Evolutionary conservation across 1,140 invertebrate species (phyloP).

Genomic region (Pissodes strobi): DNA sequence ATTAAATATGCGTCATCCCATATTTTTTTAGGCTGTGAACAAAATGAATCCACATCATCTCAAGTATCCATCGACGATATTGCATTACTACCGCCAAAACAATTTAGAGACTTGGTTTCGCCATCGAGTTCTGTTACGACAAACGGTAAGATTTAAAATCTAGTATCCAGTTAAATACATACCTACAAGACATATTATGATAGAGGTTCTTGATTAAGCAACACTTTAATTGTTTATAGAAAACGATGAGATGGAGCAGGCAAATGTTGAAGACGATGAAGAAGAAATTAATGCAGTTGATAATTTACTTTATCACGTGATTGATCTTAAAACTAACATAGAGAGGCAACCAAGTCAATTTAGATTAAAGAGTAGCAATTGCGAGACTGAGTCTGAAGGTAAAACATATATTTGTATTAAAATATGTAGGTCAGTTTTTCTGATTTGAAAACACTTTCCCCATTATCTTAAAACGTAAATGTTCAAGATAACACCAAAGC

Average conservation of each 20-base stretch:
- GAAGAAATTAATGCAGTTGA: conserved; percentile 63
- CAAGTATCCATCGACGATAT: conserved; percentile 64
- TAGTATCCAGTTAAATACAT: too few species aligned
- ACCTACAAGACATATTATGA: too few species aligned
- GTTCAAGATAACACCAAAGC: too few species aligned
- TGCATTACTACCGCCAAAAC: conserved; percentile 76
- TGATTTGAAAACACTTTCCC: too few species aligned
- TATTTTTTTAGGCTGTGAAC: conserved; percentile 46
- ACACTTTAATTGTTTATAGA: too few species aligned
- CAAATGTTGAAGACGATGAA: conserved; percentile 15
- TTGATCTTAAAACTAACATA: conserved; percentile 39
- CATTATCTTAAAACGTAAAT: too few species aligned
- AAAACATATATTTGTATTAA: neutral
- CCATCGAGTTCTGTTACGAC: conserved; percentile 40
- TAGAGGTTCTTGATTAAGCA: too few species aligned
- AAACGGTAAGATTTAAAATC: conserved; percentile 33
- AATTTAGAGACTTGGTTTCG: conserved; percentile 77
- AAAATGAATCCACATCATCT: conserved; percentile 56
- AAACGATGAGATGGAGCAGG: neutral
- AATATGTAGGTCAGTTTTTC: too few species aligned
- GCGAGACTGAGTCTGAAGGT: conserved; percentile 40
- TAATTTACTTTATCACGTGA: conserved; percentile 73
- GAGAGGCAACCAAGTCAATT: conserved; percentile 35
- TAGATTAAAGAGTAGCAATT: conserved; percentile 19
- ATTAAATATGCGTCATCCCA: too few species aligned